Percentiles rank a stretch among this genome's conserved stretches.
Conservation (phyloP, 2,888 invertebrate genomes). For the Apamea anceps region DNA sequence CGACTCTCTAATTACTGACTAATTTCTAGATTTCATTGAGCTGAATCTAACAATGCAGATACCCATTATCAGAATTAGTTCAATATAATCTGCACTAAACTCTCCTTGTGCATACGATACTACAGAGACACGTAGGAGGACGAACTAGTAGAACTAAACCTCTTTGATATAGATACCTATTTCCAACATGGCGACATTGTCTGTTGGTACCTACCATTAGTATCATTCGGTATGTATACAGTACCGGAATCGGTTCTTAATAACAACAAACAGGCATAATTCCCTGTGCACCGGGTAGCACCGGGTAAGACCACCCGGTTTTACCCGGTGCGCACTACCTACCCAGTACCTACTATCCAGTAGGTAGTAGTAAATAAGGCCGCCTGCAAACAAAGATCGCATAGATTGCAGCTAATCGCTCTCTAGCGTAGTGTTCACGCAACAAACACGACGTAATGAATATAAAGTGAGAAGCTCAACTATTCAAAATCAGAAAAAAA, state of each 20-base stretch:
- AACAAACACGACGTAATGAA: neutral
- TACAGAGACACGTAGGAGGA: neutral
- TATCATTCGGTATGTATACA: constrained; percentile 21
- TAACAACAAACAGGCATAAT: constrained; percentile 9
- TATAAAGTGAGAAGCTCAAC: constrained; percentile 20
- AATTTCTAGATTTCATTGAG: neutral
- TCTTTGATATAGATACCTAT: constrained; percentile 4
- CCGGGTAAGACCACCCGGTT: no score
- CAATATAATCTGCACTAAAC: constrained; percentile 6
- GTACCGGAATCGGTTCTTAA: neutral
- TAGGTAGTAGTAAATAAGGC: constrained; percentile 28
- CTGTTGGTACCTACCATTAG: neutral
- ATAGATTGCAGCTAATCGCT: constrained; percentile 58
- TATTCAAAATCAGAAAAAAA: neutral
- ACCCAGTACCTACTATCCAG: neutral
- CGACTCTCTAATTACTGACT: neutral
- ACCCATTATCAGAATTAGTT: neutral
- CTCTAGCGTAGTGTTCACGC: constrained; percentile 37
- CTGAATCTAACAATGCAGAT: neutral
- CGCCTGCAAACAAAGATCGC: constrained; percentile 31
- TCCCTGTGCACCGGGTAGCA: neutral
- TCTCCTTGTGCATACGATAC: neutral
- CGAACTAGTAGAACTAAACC: neutral
- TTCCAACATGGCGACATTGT: neutral
- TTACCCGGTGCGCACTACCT: no score